These are phyloP conservation scores for Tychaedon coryphoeus DNA, from an alignment of 2,113 vertebrate species.

Conservation along the genomic window DNA sequence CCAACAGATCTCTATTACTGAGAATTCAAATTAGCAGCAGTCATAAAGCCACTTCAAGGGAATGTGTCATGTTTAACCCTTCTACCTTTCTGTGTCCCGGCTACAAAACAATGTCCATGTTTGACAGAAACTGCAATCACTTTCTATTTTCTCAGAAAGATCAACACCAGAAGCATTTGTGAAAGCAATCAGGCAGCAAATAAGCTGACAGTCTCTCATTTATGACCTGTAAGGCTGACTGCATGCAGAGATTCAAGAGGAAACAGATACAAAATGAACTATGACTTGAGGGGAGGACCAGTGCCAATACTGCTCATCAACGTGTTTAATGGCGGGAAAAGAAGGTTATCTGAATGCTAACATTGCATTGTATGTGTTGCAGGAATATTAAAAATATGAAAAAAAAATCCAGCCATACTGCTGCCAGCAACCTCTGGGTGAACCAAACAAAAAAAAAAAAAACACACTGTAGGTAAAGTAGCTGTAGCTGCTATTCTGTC, in stretches of 20 bases:
- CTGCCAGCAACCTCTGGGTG: background rate
- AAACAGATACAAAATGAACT: conserved; percentile 60
- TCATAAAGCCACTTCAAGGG: background rate
- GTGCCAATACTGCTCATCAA: conserved; percentile 9
- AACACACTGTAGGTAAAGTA: background rate
- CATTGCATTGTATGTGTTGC: background rate
- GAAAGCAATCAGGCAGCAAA: conserved; percentile 1
- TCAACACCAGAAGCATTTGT: conserved; percentile 13
- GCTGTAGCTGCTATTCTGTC: background rate
- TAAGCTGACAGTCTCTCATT: background rate
- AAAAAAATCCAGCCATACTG: background rate
- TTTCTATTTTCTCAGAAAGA: background rate
- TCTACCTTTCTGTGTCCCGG: background rate
- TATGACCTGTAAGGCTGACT: background rate
- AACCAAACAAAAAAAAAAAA: background rate
- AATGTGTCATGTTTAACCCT: background rate
- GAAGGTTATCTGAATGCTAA: background rate
- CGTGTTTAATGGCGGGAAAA: background rate
- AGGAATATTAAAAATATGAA: background rate
- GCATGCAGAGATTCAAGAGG: conserved; percentile 20
- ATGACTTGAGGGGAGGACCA: background rate
- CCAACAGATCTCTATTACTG: conserved; percentile 37
- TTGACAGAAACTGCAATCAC: background rate
- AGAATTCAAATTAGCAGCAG: conserved; percentile 45
- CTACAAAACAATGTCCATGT: background rate